Evolutionary conservation across 2,797 vertebrate genomes (phyloP).

Genomic region (Pantherophis alleghaniensis): DNA sequence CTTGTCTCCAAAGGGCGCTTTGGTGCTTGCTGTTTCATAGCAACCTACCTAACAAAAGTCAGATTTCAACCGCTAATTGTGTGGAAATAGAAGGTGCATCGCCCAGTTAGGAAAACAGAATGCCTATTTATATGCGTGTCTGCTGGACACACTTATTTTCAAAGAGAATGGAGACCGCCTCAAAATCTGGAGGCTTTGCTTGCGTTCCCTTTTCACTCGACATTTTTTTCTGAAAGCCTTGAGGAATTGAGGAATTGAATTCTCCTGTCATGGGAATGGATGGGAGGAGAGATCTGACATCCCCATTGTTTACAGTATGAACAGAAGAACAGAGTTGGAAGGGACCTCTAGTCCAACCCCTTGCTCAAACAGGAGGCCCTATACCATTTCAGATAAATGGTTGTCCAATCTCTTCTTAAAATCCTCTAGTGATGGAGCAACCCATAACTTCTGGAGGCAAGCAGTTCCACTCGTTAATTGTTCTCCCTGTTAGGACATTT

Average conservation of each 20-base stretch:
- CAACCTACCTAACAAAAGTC: background rate
- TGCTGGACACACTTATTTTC: background rate
- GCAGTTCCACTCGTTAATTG: background rate
- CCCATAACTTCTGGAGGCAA: background rate
- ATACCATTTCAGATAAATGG: background rate
- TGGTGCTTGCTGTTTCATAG: background rate
- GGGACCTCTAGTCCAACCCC: too few species aligned
- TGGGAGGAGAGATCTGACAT: constrained; percentile 68
- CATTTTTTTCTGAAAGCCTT: constrained; percentile 43
- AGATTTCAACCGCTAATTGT: background rate
- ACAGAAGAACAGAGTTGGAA: background rate
- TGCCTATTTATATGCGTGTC: background rate
- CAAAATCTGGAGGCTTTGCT: background rate
- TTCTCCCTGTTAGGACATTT: background rate
- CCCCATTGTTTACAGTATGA: constrained; percentile 31
- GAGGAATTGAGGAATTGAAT: constrained; percentile 35
- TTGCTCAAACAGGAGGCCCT: background rate
- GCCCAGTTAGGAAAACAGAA: background rate
- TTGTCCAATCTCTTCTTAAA: background rate
- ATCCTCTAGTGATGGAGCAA: background rate
- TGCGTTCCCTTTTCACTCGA: background rate
- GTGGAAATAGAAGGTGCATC: background rate
- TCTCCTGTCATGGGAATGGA: constrained; percentile 57
- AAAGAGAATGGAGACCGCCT: background rate
- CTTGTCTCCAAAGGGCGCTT: background rate